These are phyloP conservation scores for Chrysodeixis includens DNA, from an alignment of 2,888 invertebrate species.

Conservation along the genomic window DNA sequence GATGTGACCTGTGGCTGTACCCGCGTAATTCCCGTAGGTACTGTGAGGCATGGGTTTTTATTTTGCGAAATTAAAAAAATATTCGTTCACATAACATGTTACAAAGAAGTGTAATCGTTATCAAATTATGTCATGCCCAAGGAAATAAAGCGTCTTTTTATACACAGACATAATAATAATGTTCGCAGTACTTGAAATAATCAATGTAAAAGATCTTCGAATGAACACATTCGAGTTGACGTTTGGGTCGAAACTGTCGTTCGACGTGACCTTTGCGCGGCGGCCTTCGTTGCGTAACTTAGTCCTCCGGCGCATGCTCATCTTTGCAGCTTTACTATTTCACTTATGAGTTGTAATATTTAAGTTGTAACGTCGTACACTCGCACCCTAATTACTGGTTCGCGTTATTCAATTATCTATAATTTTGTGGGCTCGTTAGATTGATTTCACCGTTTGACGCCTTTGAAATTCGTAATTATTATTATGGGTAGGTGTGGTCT, in stretches of 20 bases:
- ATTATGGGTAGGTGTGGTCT: not conserved
- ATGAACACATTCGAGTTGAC: constrained; percentile 44
- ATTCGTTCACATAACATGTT: no score
- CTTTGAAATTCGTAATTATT: not conserved
- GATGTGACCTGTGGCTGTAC: no score
- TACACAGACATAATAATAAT: not conserved
- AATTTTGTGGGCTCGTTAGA: constrained; percentile 15
- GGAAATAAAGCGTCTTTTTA: not conserved
- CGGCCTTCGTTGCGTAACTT: constrained; percentile 65
- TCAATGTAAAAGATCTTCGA: constrained; percentile 15
- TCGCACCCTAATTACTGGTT: constrained; percentile 38
- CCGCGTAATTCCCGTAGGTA: no score
- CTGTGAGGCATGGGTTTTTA: no score
- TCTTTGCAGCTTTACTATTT: constrained; percentile 49
- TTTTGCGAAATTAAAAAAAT: no score
- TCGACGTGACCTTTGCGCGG: constrained; percentile 60
- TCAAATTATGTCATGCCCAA: not conserved
- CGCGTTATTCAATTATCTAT: constrained; percentile 17
- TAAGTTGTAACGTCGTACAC: constrained; percentile 39
- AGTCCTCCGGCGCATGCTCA: constrained; percentile 59
- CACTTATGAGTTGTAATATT: constrained; percentile 15
- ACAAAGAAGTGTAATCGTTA: no score
- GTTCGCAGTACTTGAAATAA: not conserved
- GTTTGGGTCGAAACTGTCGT: constrained; percentile 47
- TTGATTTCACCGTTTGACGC: constrained; percentile 16